These are phyloP conservation scores for Rhinogobio ventralis DNA, from an alignment of 2,797 vertebrate genomes.

Conservation along the genomic window DNA sequence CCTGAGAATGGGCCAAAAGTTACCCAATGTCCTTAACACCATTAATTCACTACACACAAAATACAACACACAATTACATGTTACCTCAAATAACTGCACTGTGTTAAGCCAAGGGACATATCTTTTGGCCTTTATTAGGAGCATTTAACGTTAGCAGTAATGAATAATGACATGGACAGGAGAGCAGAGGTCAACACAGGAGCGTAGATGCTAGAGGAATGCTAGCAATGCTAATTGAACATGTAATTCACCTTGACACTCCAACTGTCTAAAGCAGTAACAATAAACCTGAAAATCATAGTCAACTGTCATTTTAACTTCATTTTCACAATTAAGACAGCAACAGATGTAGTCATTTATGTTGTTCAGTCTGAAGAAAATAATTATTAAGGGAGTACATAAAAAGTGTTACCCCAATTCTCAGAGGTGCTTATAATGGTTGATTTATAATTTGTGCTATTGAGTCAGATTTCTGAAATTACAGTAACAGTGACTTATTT, in stretches of 20 bases:
- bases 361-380: neutral
- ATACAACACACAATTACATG: neutral
- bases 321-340: neutral
- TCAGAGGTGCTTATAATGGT: neutral
- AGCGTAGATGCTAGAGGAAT: neutral
- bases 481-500: neutral
- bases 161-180: conserved; percentile 3
- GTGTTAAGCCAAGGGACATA: neutral
- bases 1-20: neutral
- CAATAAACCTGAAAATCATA: neutral
- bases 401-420: neutral
- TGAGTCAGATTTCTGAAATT: neutral
- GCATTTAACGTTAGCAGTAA: neutral
- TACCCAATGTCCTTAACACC: neutral
- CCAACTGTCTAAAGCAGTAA: neutral
- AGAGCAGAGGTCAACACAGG: conserved; percentile 23
- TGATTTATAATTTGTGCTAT: neutral
- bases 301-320: neutral
- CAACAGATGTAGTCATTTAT: neutral
- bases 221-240: conserved; percentile 3
- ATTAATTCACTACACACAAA: neutral
- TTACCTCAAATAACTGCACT: neutral
- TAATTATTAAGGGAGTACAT: neutral
- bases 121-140: neutral
- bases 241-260: conserved; percentile 20